Conservation (phyloP, 2,113 vertebrate genomes). For the Salvelinus fontinalis region DNA sequence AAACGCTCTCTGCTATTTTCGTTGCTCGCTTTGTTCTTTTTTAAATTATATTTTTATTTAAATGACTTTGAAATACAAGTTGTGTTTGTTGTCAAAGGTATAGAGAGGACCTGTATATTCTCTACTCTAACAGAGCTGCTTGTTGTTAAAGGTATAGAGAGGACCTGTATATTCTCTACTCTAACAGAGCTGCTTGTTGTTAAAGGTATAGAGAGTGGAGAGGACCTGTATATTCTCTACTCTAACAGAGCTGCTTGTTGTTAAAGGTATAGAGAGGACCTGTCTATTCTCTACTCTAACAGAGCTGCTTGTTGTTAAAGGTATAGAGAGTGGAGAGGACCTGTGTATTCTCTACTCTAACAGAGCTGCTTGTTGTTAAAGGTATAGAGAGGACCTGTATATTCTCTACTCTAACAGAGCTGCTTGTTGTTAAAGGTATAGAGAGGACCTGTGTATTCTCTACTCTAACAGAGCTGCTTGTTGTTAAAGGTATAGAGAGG, state of each 20-base stretch:
- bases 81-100: too few species aligned
- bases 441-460: constrained; percentile 83
- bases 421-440: constrained; percentile 78
- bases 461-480: constrained; percentile 84
- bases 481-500: constrained; percentile 78
- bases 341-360: constrained; percentile 92
- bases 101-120: constrained; percentile 84
- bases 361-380: constrained; percentile 83
- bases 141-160: constrained; percentile 71
- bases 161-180: constrained; percentile 88
- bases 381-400: constrained; percentile 78
- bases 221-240: constrained; percentile 87
- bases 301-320: constrained; percentile 82
- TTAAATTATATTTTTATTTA: too few species aligned
- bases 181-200: constrained; percentile 90
- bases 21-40: background rate
- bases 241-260: constrained; percentile 92
- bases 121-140: constrained; percentile 94
- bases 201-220: constrained; percentile 68
- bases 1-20: background rate
- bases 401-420: constrained; percentile 95
- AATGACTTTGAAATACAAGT: too few species aligned
- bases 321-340: constrained; percentile 77
- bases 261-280: constrained; percentile 75
- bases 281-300: constrained; percentile 85